Base-by-base conservation (phyloP, 2,888 invertebrate genomes). In the Macrophya alboannulata region DNA sequence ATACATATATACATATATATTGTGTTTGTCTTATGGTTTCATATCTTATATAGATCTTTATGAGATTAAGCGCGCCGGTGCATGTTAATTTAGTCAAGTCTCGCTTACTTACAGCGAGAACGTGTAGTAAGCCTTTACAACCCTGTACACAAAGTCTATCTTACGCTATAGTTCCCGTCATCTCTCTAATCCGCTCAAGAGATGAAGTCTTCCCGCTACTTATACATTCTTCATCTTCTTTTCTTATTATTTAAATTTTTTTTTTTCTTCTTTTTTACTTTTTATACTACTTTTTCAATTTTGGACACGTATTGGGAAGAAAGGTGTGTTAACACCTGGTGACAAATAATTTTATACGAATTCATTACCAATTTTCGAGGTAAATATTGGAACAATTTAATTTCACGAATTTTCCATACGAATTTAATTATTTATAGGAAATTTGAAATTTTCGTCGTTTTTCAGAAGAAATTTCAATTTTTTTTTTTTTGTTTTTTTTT, bases 101-200 rank as follows among this genome's bases (percentile, higher is more conserved):
- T 1, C 3, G 31, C 31, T 31, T 31, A 3, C 72, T 74, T 40
- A 45, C 43, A 74, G n/a, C 25, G 45, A 74, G 45, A 74, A 45
- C 72, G 72, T 74, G 72, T 74, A 21, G 72, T 74, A 45, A 74
- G 72, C 72, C 45, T 21, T 74, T 74, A 74, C 45, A 74, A 74
- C 40, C 43, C 72, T 45, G 3, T 31, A 74, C 45, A 45, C 21
- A 74, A 74, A 17, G 43, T 74, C 45, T 68, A 68, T 68, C 68
- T 68, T 6, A 12, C 4, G 68, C 68, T 10, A 25, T 74, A 72
- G 45, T 21, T 2, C 0, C 45, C 72, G 72, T 74, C 72, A 45
- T 74, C 72, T 74, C 17, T 17, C 9, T 74, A 74, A 74, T 74
- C 72, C 72, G 72, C 45, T 74, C 72, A 74, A 45, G 72, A 74